Base-by-base conservation (phyloP, 1,140 invertebrate species). In the Drosophila elegans region DNA sequence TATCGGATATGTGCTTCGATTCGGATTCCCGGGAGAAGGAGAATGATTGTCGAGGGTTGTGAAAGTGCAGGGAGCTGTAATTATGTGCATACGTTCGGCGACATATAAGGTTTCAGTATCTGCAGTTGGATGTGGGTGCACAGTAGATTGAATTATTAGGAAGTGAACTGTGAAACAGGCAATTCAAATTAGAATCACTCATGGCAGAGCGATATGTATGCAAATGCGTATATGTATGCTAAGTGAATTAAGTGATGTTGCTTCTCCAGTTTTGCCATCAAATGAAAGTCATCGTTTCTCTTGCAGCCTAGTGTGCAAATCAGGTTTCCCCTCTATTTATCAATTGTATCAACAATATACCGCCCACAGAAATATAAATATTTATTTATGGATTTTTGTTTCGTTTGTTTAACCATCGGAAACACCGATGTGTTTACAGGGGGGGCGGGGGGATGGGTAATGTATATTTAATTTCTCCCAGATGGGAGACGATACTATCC, bases 71-170 rank as follows among this genome's bases (percentile, higher is more conserved):
- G 46, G 42, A 56, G 44, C 38, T 48, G 67, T 71, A 71, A 71
- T 71, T 71, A 71, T 71, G 67, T 69, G 48, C 46, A 54, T 67
- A 39, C 46, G 45, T 46, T 13, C 21, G 12, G 4, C 41, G 9
- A 52, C 9, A 11, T 27, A 27, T 38, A 21, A 21, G 16, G 16
- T 21, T 21, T 21, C 16, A 21, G 16, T 21, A 25, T 38, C 48
- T 63, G 36, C 41, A 49, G 9, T 11, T 57, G 51, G 39, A 27
- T 44, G 25, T 36, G 13, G 29, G 36, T 48, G 52, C 21, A 71
- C 64, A 71, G 63, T 71, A 71, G 68, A 71, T 71, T 71, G 68
- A 71, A 71, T 71, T 71, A 71, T 71, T 71, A 68, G 36, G 44
- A 71, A 71, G 51, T 71, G 68, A 71, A 71, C 66, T 71, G 68